Conservation (phyloP, 2,888 invertebrate species). For the Melitaea athalia region DNA sequence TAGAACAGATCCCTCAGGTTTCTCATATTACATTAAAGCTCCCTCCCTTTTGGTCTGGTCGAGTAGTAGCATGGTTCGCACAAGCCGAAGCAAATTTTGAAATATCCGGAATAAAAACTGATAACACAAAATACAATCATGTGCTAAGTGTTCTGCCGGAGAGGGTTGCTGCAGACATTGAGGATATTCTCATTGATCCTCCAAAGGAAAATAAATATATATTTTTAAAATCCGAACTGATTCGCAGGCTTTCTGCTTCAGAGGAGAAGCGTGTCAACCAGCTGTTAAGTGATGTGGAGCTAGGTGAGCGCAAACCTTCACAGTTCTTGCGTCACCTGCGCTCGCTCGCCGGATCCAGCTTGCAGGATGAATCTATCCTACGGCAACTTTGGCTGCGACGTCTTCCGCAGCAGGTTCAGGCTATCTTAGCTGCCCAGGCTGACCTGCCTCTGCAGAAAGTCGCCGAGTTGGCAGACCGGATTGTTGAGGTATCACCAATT, state of each 20-base stretch:
- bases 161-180: background rate
- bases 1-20: too few relatives aligned
- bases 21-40: too few relatives aligned
- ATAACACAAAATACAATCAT: background rate
- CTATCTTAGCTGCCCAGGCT: slow-evolving; percentile 11
- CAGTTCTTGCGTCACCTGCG: background rate
- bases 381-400: background rate
- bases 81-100: background rate
- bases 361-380: too few relatives aligned
- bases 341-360: background rate
- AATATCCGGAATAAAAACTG: background rate
- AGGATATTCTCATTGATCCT: background rate
- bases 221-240: background rate
- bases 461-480: background rate
- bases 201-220: background rate
- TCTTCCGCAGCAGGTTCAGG: slow-evolving; percentile 14
- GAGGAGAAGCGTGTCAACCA: background rate
- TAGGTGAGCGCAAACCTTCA: background rate
- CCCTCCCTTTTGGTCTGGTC: background rate
- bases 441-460: background rate
- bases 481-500: slow-evolving; percentile 5
- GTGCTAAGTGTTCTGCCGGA: background rate
- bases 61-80: background rate
- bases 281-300: background rate
- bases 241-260: background rate